phyloP scores from a whole-genome alignment of 2,113 vertebrate genomes.

The Ammodytes dubius region DNA sequence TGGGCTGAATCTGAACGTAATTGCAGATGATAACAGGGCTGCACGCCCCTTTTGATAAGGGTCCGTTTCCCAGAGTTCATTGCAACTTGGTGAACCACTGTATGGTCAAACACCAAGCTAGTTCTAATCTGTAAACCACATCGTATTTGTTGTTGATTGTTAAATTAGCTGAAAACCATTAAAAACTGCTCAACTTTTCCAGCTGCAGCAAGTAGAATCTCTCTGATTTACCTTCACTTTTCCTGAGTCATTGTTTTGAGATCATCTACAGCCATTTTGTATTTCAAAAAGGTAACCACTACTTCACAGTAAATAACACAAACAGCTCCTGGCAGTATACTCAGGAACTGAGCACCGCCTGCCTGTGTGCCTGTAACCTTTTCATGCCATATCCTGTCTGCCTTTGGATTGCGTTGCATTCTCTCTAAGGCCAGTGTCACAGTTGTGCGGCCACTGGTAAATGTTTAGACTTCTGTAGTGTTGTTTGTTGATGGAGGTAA shows the following conservation, averaged over 20 bases:
- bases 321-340: slow-evolving; percentile 50
- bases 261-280: not conserved
- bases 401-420: not conserved
- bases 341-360: slow-evolving; percentile 63
- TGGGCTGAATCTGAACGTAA: slow-evolving; percentile 70
- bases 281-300: slow-evolving; percentile 36
- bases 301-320: slow-evolving; percentile 43
- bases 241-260: slow-evolving; percentile 52
- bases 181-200: slow-evolving; percentile 39
- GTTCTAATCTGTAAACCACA: slow-evolving; percentile 4
- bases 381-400: slow-evolving; percentile 56
- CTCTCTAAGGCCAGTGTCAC: slow-evolving; percentile 4
- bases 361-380: slow-evolving; percentile 58
- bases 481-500: slow-evolving; percentile 9
- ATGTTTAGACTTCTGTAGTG: not conserved
- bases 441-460: slow-evolving; percentile 13
- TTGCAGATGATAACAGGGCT: slow-evolving; percentile 69
- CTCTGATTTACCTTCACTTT: slow-evolving; percentile 22
- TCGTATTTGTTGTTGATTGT: not conserved
- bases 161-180: not conserved
- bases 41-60: slow-evolving; percentile 58
- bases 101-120: slow-evolving; percentile 51
- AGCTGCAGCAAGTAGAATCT: slow-evolving; percentile 11
- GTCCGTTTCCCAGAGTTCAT: slow-evolving; percentile 48
- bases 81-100: not conserved